These are phyloP conservation scores for Siderastrea siderea DNA, from an alignment of 92 coral and sea anemone genomes.

Conservation along the genomic window DNA sequence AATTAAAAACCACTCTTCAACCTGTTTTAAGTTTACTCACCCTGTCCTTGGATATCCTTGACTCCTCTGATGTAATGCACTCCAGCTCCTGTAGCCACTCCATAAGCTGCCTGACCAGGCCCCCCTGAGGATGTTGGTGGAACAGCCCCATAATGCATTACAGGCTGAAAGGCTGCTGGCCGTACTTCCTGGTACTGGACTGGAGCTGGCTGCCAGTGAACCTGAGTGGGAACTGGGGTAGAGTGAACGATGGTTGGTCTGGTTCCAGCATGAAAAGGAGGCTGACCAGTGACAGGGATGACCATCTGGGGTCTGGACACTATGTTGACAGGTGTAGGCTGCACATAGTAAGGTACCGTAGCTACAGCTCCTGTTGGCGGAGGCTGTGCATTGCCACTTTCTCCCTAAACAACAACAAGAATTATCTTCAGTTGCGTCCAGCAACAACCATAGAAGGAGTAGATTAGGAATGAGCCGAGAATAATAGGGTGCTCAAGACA, in stretches of 20 bases:
- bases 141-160: slow-evolving; percentile 86
- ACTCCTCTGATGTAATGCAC: slow-evolving; percentile 84
- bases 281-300: slow-evolving; percentile 84
- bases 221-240: slow-evolving; percentile 79
- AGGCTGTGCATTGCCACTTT: slow-evolving; percentile 73
- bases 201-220: slow-evolving; percentile 94
- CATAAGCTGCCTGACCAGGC: slow-evolving; percentile 74
- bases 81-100: slow-evolving; percentile 68
- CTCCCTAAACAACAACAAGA: slow-evolving; percentile 32
- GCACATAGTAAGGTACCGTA: slow-evolving; percentile 84
- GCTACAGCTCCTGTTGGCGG: slow-evolving; percentile 83
- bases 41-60: slow-evolving; percentile 60
- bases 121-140: slow-evolving; percentile 71
- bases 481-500: too few relatives aligned
- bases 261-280: slow-evolving; percentile 79
- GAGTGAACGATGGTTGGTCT: slow-evolving; percentile 73
- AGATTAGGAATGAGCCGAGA: too few relatives aligned
- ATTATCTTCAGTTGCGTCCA: too few relatives aligned
- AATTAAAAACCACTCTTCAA: background rate
- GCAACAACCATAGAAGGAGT: too few relatives aligned
- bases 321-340: slow-evolving; percentile 80
- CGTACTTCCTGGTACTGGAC: slow-evolving; percentile 80
- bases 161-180: slow-evolving; percentile 85
- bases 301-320: slow-evolving; percentile 91
- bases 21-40: background rate